A percentile compares a stretch with the other conserved stretches of the same genome.
Evolutionary conservation across 2,797 vertebrate genomes (phyloP).

Genomic region (Oryzias sinensis): DNA sequence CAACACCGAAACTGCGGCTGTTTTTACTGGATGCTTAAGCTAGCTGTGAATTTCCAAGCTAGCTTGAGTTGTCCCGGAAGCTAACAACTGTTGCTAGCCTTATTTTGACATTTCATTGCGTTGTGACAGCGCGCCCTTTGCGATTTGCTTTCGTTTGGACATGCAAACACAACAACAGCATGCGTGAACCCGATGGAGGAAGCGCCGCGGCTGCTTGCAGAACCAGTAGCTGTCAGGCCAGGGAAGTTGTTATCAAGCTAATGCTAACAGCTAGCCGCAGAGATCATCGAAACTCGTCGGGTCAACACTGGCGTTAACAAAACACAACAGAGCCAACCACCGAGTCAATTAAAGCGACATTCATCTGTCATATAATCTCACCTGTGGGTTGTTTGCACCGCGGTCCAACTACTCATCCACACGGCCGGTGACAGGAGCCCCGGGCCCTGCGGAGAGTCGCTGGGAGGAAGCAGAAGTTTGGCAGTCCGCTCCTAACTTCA

Average conservation of each 20-base stretch:
- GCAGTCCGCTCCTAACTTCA: constrained; percentile 72
- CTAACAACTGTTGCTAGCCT: constrained; percentile 47
- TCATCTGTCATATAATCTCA: neutral
- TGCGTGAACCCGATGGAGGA: no score
- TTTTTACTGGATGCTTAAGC: constrained; percentile 10
- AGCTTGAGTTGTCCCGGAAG: constrained; percentile 7
- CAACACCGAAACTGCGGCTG: constrained; percentile 2
- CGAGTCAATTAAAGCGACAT: fast-evolving
- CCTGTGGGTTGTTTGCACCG: constrained; percentile 56
- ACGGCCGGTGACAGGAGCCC: constrained; percentile 76
- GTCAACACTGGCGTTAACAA: neutral
- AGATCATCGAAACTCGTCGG: constrained; percentile 12
- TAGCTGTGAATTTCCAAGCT: constrained; percentile 24
- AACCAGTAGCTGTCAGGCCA: constrained; percentile 54
- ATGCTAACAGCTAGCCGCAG: constrained; percentile 43
- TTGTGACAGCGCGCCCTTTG: fast-evolving
- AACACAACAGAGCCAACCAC: neutral
- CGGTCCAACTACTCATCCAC: constrained; percentile 72
- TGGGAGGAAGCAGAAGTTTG: constrained; percentile 72
- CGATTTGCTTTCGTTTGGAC: fast-evolving
- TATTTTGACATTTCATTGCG: neutral
- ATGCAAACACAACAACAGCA: neutral
- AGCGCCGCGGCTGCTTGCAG: constrained; percentile 20
- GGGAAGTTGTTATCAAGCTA: constrained; percentile 61
- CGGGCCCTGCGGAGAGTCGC: constrained; percentile 66